Percentiles rank a stretch among this genome's conserved stretches.
These are phyloP conservation scores for Aphidius colemani DNA, from an alignment of 2,888 invertebrate genomes.

Conservation along the genomic window DNA sequence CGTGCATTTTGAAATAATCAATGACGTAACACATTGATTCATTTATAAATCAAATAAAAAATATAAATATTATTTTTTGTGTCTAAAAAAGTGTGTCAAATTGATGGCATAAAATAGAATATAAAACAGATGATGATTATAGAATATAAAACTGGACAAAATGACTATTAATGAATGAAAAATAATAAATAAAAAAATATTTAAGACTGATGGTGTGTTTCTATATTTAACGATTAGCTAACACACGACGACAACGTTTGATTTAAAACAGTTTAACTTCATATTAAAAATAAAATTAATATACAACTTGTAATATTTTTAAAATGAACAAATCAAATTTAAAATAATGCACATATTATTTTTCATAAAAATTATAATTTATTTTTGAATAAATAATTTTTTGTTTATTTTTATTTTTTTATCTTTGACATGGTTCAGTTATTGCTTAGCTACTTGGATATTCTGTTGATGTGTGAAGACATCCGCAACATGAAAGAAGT, in stretches of 20 bases:
- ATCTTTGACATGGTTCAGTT: conserved; percentile 38
- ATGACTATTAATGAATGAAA: not conserved
- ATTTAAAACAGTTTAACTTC: too few species aligned
- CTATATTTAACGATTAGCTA: conserved; percentile 48
- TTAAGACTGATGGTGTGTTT: conserved; percentile 20
- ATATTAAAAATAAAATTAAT: too few species aligned
- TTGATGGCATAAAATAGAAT: not conserved
- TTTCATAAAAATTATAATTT: too few species aligned
- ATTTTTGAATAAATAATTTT: too few species aligned
- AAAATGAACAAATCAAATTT: too few species aligned
- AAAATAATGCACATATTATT: too few species aligned
- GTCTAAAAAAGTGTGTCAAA: not conserved
- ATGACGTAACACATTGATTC: conserved; percentile 12
- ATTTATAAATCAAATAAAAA: not conserved
- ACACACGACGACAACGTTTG: conserved; percentile 24
- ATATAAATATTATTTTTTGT: not conserved
- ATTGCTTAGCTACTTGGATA: conserved; percentile 30
- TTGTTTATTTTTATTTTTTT: conserved; percentile 19
- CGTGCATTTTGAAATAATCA: conserved; percentile 16
- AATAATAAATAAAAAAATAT: conserved; percentile 10
- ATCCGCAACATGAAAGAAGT: conserved; percentile 15
- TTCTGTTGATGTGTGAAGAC: conserved; percentile 22
- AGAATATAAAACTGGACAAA: conserved; percentile 5
- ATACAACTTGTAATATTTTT: too few species aligned
- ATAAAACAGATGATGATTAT: too few species aligned